phyloP scores from a whole-genome alignment of 2,113 vertebrate genomes.

The Hippocampus comes region DNA sequence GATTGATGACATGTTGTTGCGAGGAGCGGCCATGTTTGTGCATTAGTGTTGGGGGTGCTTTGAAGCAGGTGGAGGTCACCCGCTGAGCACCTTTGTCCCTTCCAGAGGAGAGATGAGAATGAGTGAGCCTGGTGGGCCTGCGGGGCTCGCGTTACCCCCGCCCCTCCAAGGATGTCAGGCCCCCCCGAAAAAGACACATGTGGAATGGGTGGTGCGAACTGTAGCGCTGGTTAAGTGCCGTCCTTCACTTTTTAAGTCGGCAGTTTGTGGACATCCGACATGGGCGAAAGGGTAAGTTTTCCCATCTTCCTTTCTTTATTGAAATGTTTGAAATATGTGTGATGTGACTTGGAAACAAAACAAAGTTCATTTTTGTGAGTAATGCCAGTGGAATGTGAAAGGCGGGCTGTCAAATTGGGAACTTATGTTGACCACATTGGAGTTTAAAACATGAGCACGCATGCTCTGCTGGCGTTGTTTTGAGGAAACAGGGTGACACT shows the following conservation, averaged over 20 bases:
- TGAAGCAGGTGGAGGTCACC: slow-evolving; percentile 47
- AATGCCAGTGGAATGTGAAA: not conserved
- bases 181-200: slow-evolving; percentile 68
- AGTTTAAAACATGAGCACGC: not conserved
- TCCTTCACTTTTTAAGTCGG: slow-evolving; percentile 42
- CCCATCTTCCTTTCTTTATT: not conserved
- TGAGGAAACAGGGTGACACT: not conserved
- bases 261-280: slow-evolving; percentile 45
- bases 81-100: not conserved
- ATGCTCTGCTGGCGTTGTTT: not conserved
- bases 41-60: slow-evolving; percentile 3
- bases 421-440: not conserved
- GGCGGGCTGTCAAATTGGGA: not conserved
- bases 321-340: not conserved
- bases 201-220: slow-evolving; percentile 32
- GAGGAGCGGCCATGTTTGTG: not conserved
- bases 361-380: not conserved
- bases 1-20: slow-evolving; percentile 46
- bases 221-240: slow-evolving; percentile 7
- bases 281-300: slow-evolving; percentile 73
- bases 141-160: slow-evolving; percentile 56
- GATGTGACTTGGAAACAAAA: no score
- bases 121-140: no score
- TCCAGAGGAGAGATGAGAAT: not conserved
- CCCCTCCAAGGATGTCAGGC: slow-evolving; percentile 21